Evolutionary conservation across 2,113 vertebrate species (phyloP).

Genomic region (Heterotilapia buettikoferi): DNA sequence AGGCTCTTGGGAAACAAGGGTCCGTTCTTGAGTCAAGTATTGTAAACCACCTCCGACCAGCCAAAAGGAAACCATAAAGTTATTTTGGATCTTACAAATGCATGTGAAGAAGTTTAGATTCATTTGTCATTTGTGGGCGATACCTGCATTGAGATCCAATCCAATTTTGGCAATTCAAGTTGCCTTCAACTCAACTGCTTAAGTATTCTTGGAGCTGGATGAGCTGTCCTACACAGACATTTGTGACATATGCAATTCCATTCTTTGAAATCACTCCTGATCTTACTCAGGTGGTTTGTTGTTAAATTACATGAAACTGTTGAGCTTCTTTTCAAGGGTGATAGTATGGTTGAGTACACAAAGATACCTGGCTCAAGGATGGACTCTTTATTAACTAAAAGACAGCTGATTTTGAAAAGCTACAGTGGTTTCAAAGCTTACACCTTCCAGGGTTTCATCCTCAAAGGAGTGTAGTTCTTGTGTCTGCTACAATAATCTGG

Average conservation of each 20-base stretch:
- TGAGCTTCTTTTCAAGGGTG: fast-evolving
- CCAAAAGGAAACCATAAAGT: background rate
- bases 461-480: too few relatives aligned
- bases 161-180: background rate
- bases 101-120: background rate
- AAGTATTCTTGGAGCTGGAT: background rate
- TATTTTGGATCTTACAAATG: background rate
- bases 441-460: too few relatives aligned
- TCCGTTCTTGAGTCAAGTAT: background rate
- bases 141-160: fast-evolving
- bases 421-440: background rate
- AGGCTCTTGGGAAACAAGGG: background rate
- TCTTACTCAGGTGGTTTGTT: background rate
- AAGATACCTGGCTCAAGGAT: background rate
- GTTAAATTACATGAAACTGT: background rate
- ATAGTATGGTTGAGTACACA: fast-evolving
- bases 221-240: background rate
- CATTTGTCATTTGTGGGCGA: background rate
- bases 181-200: background rate
- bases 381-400: background rate
- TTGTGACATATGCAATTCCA: background rate
- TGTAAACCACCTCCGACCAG: fast-evolving
- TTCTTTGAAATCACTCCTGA: background rate
- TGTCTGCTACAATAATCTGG: too few relatives aligned
- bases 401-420: background rate